Conservation (phyloP, 2,797 vertebrate genomes). For the Macropus fuliginosus region DNA sequence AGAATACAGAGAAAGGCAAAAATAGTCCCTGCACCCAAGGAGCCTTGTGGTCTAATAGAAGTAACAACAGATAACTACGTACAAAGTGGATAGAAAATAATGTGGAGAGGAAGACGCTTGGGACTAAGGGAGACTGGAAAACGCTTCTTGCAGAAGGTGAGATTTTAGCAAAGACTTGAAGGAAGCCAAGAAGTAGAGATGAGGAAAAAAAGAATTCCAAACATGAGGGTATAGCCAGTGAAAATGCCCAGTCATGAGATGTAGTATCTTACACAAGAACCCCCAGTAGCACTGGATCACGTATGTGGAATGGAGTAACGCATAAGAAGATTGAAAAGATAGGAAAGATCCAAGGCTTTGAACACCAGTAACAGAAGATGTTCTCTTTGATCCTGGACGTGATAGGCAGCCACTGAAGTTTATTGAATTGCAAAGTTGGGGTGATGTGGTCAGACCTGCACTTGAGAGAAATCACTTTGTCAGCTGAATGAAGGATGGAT, state of each 20-base stretch:
- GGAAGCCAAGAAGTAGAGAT: background rate
- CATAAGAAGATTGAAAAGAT: background rate
- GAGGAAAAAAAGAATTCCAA: background rate
- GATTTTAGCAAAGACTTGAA: background rate
- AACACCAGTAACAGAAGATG: too few species aligned
- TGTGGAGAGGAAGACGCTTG: background rate
- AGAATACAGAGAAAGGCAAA: background rate
- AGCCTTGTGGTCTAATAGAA: background rate
- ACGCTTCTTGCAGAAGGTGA: background rate
- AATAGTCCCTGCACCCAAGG: background rate
- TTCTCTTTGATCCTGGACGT: too few species aligned
- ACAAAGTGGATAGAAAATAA: background rate
- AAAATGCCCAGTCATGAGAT: background rate
- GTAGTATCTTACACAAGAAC: background rate
- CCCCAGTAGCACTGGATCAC: background rate
- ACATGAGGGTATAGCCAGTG: background rate
- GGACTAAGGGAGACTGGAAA: too few species aligned
- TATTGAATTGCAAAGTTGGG: too few species aligned
- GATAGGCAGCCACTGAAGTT: too few species aligned
- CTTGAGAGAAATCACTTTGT: too few species aligned
- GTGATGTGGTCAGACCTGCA: too few species aligned
- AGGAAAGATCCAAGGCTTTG: background rate
- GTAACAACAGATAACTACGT: too few species aligned
- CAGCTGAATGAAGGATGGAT: too few species aligned
- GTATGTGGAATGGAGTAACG: background rate